Evolutionary conservation across 2,113 vertebrate species (phyloP).

Genomic region (Oophaga pumilio): DNA sequence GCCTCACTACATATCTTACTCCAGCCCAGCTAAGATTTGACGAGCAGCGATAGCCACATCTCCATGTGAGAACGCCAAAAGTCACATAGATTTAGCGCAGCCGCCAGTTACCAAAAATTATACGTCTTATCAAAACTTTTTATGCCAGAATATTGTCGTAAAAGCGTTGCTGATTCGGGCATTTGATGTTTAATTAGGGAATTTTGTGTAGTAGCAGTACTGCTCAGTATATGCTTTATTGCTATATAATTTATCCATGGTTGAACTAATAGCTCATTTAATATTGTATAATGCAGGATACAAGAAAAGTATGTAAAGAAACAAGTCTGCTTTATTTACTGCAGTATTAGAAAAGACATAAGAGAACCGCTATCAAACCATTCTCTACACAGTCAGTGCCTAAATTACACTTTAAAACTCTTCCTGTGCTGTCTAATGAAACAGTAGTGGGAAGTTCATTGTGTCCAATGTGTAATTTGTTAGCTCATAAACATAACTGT

Average conservation of each 20-base stretch:
- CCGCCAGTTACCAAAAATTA: no score
- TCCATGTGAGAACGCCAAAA: no score
- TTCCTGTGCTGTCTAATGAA: conserved; percentile 26
- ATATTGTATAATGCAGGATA: neutral
- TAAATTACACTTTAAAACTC: neutral
- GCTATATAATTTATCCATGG: neutral
- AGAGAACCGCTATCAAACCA: conserved; percentile 8
- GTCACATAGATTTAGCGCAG: no score
- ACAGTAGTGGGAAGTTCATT: conserved; percentile 25
- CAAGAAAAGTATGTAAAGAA: neutral
- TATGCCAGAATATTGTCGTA: no score
- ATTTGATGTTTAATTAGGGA: neutral
- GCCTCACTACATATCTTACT: no score
- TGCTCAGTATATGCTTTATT: neutral
- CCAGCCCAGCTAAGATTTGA: no score
- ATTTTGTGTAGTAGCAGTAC: neutral
- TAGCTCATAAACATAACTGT: conserved; percentile 22
- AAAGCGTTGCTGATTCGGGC: no score
- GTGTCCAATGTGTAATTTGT: conserved; percentile 27
- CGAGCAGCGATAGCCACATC: no score
- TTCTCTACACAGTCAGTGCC: neutral
- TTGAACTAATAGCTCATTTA: neutral
- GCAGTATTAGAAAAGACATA: neutral
- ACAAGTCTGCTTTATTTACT: neutral
- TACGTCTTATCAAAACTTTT: no score